phyloP scores from a whole-genome alignment of 2,113 vertebrate genomes.

The Thryonomys swinderianus region DNA sequence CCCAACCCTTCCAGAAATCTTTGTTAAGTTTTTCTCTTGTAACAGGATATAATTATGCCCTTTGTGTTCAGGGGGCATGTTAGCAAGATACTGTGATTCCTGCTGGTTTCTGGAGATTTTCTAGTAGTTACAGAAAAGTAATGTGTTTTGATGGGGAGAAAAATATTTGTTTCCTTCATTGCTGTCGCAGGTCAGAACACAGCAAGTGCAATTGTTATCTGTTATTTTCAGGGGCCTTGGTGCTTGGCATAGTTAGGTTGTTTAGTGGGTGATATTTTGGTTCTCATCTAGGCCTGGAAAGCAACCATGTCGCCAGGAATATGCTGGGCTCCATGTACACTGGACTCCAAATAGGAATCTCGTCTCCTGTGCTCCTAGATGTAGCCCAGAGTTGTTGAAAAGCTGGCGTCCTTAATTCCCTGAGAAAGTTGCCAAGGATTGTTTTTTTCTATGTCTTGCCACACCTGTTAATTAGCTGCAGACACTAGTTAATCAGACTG shows the following conservation, averaged over 20 bases:
- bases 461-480: slow-evolving; percentile 72
- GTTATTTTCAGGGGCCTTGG: not conserved
- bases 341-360: not conserved
- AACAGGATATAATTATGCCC: slow-evolving; percentile 44
- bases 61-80: not conserved
- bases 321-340: not conserved
- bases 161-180: slow-evolving; percentile 10
- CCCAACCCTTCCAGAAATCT: slow-evolving; percentile 22
- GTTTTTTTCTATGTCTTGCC: slow-evolving; percentile 37
- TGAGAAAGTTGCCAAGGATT: slow-evolving; percentile 54
- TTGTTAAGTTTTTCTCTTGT: slow-evolving; percentile 20
- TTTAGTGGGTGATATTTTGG: not conserved
- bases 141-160: slow-evolving; percentile 13
- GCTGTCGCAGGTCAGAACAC: not conserved
- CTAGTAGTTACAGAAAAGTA: not conserved
- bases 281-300: not conserved
- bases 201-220: not conserved
- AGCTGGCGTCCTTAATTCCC: slow-evolving; percentile 30
- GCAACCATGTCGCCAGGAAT: not conserved
- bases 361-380: not conserved
- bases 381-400: slow-evolving; percentile 11
- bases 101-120: slow-evolving; percentile 25
- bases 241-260: not conserved
- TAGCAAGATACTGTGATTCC: slow-evolving; percentile 37
- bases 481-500: slow-evolving; percentile 54